These are phyloP conservation scores for Zaprionus inermis DNA, from an alignment of 1,140 invertebrate species.

Conservation along the genomic window DNA sequence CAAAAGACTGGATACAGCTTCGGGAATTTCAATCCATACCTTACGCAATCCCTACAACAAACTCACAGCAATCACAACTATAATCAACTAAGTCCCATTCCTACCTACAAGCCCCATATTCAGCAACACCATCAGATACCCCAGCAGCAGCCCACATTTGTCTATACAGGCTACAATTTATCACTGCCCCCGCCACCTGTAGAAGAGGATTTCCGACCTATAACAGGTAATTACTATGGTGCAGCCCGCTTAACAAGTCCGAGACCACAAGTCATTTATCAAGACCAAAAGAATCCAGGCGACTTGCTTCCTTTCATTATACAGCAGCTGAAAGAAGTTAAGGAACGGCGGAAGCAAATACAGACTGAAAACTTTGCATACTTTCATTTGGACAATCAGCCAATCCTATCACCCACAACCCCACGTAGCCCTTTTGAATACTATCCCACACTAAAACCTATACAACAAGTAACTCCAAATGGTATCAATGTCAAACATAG, in stretches of 20 bases:
- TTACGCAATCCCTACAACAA: constrained; percentile 62
- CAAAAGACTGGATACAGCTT: constrained; percentile 60
- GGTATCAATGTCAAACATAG: constrained; percentile 84
- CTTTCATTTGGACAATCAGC: constrained; percentile 79
- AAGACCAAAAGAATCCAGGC: constrained; percentile 25
- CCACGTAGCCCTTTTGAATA: constrained; percentile 19
- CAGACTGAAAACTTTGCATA: constrained; percentile 80
- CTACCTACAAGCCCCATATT: constrained; percentile 49
- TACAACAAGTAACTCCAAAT: constrained; percentile 68
- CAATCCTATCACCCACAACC: constrained; percentile 36
- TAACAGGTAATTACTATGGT: constrained; percentile 70
- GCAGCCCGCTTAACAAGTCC: constrained; percentile 41
- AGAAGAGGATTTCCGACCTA: constrained; percentile 75
- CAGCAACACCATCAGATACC: constrained; percentile 30
- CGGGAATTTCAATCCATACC: constrained; percentile 73
- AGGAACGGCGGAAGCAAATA: constrained; percentile 72
- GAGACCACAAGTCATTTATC: constrained; percentile 33
- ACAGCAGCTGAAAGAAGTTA: constrained; percentile 69
- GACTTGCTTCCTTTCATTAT: constrained; percentile 74
- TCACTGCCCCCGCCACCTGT: constrained; percentile 66
- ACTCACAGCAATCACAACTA: constrained; percentile 49
- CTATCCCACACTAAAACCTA: constrained; percentile 41
- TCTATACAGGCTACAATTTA: constrained; percentile 75
- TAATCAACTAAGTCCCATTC: constrained; percentile 55
- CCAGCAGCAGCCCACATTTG: constrained; percentile 42